Evolutionary conservation across 2,113 vertebrate genomes (phyloP).

Genomic region (Taxidea taxus): DNA sequence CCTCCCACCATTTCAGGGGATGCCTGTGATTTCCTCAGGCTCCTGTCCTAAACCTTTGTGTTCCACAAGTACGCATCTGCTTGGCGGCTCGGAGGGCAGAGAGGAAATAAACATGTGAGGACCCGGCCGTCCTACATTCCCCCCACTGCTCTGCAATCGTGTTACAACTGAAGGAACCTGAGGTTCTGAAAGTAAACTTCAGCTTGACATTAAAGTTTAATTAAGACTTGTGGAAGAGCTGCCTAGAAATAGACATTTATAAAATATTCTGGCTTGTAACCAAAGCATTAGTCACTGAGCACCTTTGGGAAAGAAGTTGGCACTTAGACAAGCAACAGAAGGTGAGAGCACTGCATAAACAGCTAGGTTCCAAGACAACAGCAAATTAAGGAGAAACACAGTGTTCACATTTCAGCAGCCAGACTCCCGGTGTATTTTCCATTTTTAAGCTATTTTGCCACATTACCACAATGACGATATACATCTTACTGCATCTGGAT

Average conservation of each 20-base stretch:
- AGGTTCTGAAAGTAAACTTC: constrained; percentile 82
- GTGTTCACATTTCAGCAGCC: constrained; percentile 71
- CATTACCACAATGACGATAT: background rate
- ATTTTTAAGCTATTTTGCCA: constrained; percentile 63
- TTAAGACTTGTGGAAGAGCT: constrained; percentile 85
- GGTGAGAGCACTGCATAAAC: constrained; percentile 82
- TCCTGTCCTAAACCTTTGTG: background rate
- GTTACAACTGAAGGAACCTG: constrained; percentile 57
- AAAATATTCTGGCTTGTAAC: constrained; percentile 87
- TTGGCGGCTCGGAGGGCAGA: background rate
- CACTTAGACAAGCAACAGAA: constrained; percentile 86
- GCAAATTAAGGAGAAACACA: constrained; percentile 78
- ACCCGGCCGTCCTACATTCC: background rate
- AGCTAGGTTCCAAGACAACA: constrained; percentile 82
- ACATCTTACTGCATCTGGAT: constrained; percentile 54
- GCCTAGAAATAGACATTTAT: constrained; percentile 86
- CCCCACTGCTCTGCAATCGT: constrained; percentile 30
- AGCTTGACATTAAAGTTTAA: constrained; percentile 87
- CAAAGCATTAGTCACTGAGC: constrained; percentile 88
- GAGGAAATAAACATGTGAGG: background rate
- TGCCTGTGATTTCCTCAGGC: background rate
- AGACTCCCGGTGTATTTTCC: constrained; percentile 58
- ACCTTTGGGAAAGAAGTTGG: constrained; percentile 88
- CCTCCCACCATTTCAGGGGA: background rate
- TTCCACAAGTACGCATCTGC: background rate